Evolutionary conservation across 1,140 invertebrate species (phyloP).

Genomic region (Lepidurus couesii): DNA sequence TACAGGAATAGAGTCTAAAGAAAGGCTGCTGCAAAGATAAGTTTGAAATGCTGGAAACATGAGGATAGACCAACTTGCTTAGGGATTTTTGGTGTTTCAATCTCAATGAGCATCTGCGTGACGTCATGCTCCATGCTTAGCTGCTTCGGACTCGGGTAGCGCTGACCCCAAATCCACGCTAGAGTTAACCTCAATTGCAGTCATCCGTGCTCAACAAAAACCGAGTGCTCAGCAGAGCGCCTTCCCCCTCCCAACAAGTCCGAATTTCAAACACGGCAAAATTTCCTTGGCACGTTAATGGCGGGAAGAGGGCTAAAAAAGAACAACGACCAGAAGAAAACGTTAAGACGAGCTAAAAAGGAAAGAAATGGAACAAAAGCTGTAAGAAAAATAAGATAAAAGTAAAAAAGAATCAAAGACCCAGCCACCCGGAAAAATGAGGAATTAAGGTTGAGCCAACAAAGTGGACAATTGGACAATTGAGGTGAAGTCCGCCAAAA

Average conservation of each 20-base stretch:
- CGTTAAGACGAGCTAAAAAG: not conserved
- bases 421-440: not conserved
- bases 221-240: not conserved
- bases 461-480: not conserved
- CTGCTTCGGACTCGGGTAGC: not conserved
- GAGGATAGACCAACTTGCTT: too few species aligned
- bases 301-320: not conserved
- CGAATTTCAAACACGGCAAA: too few species aligned
- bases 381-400: not conserved
- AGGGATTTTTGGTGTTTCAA: not conserved
- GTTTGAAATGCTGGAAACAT: too few species aligned
- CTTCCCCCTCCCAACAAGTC: too few species aligned
- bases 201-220: conserved; percentile 22
- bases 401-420: not conserved
- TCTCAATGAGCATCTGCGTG: conserved; percentile 7
- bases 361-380: not conserved
- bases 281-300: too few species aligned
- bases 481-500: not conserved
- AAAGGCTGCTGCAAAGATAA: too few species aligned
- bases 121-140: conserved; percentile 21
- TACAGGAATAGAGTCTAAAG: too few species aligned
- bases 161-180: conserved; percentile 20
- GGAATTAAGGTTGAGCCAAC: conserved; percentile 8
- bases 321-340: not conserved
- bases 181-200: conserved; percentile 22